These are phyloP conservation scores for Cantharis rufa DNA, from an alignment of 2,888 invertebrate genomes.

Conservation along the genomic window DNA sequence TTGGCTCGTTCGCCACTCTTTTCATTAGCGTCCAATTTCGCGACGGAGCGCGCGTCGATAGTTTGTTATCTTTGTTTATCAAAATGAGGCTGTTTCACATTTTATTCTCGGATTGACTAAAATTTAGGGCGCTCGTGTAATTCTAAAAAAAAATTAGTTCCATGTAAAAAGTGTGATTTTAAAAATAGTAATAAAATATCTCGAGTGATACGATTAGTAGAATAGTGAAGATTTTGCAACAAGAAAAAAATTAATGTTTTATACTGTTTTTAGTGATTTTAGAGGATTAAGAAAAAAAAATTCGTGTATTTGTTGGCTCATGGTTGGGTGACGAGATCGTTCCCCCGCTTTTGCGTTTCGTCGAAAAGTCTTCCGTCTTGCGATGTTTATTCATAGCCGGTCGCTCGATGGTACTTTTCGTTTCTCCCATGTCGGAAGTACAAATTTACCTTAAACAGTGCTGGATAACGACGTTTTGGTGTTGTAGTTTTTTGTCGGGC, in stretches of 20 bases:
- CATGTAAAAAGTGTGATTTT: constrained; percentile 36
- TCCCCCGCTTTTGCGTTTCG: constrained; percentile 48
- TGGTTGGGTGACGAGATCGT: constrained; percentile 48
- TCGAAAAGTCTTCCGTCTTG: constrained; percentile 35
- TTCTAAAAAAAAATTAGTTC: constrained; percentile 18
- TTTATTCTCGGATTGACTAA: neutral
- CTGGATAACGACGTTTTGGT: constrained; percentile 50
- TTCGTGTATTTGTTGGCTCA: constrained; percentile 40
- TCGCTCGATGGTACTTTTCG: constrained; percentile 25
- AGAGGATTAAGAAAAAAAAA: constrained; percentile 29
- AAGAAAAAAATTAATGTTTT: constrained; percentile 12
- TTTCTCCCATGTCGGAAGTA: constrained; percentile 53
- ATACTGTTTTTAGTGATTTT: constrained; percentile 26
- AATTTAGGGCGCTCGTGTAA: neutral
- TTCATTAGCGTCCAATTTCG: constrained; percentile 15
- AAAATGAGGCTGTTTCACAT: neutral
- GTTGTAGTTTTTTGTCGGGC: constrained; percentile 47
- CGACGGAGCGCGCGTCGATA: neutral
- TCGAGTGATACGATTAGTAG: constrained; percentile 32
- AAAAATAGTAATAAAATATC: constrained; percentile 37
- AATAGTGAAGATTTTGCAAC: constrained; percentile 30
- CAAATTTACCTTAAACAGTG: constrained; percentile 49
- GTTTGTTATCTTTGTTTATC: neutral
- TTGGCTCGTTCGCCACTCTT: constrained; percentile 19
- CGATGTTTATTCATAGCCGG: neutral